Evolutionary conservation across 2,888 invertebrate genomes (phyloP), one percentile per base, ranked within the genome.

Genomic region (Megaustenia siamemsis): DNA sequence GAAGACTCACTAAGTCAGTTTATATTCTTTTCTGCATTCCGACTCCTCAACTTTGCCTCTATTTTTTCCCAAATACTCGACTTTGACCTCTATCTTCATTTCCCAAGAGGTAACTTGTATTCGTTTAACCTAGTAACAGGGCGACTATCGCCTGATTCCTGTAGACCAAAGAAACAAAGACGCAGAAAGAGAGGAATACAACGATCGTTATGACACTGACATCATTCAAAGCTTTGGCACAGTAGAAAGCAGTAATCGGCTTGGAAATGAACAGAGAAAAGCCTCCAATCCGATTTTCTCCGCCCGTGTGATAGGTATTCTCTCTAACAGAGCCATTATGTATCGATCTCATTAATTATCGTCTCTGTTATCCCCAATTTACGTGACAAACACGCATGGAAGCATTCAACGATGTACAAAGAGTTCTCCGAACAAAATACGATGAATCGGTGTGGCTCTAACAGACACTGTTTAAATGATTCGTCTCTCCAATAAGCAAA

Each of bases 171-270:
- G 35, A 68, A 21, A 69, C 24, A 69, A 1, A 40, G 40, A 69
- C 4, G 24, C 8, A 24, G 0, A 15, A 21, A 24, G n/a, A 40
- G 40, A 24, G 12, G 35, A 38, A 32, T 35, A 53, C 32, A 53
- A 38, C 53, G 56, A 45, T 76, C 76, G 56, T 76, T 76, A 56
- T 15, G 24, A 76, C 56, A 66, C 21, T 45, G 66, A 18, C 43
- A 43, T 1, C 43, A 32, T 10, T 66, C 40, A 56, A 45, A 18
- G 32, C 78, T 38, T 5, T 43, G n/a, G 5, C 38, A 40, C 60
- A 78, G 12, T 40, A 18, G 35, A 49, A 80, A n/a, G 45, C 82
- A 45, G 82, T 66, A 82, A 82, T 73, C 82, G 82, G 75, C 40
- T 82, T 78, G 56, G 60, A 84, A 71, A 73, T 71, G 71, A 45